Percentiles rank a stretch among this genome's conserved stretches.
These are phyloP conservation scores for Rhincodon typus DNA, from an alignment of 2,797 vertebrate species.

Conservation along the genomic window DNA sequence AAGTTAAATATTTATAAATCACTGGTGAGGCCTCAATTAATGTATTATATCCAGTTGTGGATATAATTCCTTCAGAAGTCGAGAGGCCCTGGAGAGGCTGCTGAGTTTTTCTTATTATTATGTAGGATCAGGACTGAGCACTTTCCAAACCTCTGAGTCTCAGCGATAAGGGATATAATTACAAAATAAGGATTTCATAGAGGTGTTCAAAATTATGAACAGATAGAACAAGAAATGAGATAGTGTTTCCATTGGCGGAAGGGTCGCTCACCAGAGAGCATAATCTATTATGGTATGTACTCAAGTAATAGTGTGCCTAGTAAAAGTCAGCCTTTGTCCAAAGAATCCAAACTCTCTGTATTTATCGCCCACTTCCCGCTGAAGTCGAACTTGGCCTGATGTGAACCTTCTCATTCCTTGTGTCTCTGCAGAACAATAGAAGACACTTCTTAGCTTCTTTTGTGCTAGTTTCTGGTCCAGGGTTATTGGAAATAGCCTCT, in stretches of 20 bases:
- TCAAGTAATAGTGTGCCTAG: too few species aligned
- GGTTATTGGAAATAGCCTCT: too few species aligned
- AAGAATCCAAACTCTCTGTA: too few species aligned
- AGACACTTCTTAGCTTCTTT: too few species aligned
- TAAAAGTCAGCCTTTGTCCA: too few species aligned
- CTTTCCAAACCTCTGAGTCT: neutral
- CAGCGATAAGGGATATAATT: neutral
- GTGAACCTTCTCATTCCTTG: too few species aligned
- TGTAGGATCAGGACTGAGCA: too few species aligned
- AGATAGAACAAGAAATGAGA: neutral
- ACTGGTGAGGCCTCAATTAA: neutral
- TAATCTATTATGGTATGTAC: too few species aligned
- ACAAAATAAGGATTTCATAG: neutral
- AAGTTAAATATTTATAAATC: neutral
- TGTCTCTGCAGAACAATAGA: too few species aligned
- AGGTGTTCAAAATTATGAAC: neutral
- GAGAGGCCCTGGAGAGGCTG: neutral
- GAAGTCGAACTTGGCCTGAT: too few species aligned
- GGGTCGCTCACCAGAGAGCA: neutral
- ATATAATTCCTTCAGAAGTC: neutral
- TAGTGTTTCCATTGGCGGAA: neutral
- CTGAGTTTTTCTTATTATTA: neutral
- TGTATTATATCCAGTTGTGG: neutral
- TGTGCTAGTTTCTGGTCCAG: too few species aligned
- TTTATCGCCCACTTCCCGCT: too few species aligned